Evolutionary conservation across 2,113 vertebrate genomes (phyloP).

Genomic region (Datnioides undecimradiatus): DNA sequence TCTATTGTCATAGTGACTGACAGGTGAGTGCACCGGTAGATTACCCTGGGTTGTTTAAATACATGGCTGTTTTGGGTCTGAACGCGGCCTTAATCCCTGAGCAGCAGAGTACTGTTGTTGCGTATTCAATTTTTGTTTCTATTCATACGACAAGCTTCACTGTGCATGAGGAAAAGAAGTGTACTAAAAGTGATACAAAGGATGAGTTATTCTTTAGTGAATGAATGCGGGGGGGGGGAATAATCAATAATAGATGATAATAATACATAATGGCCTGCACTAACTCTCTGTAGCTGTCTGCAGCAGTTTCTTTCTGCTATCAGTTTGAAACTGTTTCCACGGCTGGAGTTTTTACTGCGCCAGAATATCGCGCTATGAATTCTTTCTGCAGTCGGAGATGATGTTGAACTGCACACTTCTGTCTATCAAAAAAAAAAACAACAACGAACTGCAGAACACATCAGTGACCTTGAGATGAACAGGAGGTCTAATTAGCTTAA

Average conservation of each 20-base stretch:
- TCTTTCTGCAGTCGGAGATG: constrained; percentile 4
- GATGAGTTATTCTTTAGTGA: not conserved
- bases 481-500: constrained; percentile 43
- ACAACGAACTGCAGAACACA: not conserved
- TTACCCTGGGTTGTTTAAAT: not conserved
- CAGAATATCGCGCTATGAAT: not conserved
- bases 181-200: not conserved
- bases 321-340: constrained; percentile 42
- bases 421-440: constrained; percentile 40
- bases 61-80: not conserved
- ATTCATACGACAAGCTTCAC: too few species aligned
- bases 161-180: not conserved
- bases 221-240: not conserved
- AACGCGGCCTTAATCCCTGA: not conserved
- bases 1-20: not conserved
- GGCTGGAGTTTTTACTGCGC: constrained; percentile 13
- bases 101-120: not conserved
- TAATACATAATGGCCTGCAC: not conserved
- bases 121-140: not conserved
- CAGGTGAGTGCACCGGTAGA: not conserved
- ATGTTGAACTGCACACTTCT: not conserved
- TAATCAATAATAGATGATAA: not conserved
- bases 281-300: not conserved
- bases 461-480: constrained; percentile 26
- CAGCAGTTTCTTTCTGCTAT: not conserved